phyloP scores from a whole-genome alignment of 2,797 vertebrate species.

The Perodicticus potto region DNA sequence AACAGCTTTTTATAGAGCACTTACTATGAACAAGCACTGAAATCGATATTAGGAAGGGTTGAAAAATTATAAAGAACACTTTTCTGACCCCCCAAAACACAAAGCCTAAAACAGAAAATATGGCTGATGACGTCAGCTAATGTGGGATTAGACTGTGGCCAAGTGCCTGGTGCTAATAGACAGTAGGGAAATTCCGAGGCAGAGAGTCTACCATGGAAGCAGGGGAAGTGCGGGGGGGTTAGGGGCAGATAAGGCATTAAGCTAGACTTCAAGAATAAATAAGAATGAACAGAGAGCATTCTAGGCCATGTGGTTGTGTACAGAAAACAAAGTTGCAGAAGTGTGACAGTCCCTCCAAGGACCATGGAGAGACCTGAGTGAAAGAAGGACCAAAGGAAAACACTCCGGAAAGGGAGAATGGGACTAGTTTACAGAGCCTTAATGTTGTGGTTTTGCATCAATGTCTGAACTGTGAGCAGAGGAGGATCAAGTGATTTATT shows the following conservation, averaged over 20 bases:
- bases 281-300: neutral
- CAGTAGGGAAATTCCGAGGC: neutral
- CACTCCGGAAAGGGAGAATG: neutral
- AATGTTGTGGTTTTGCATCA: neutral
- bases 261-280: neutral
- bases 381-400: neutral
- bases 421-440: neutral
- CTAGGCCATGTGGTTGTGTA: neutral
- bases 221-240: neutral
- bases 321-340: neutral
- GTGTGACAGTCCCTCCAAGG: neutral
- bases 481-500: neutral
- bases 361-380: neutral
- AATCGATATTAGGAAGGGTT: neutral
- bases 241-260: neutral
- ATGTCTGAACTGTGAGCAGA: neutral
- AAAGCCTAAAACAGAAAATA: constrained; percentile 31
- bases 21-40: neutral
- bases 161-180: neutral
- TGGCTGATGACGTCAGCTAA: neutral
- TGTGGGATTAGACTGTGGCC: neutral
- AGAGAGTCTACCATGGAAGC: neutral
- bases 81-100: neutral
- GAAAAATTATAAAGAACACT: neutral
- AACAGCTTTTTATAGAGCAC: neutral